Percentiles rank a stretch among this genome's conserved stretches.
These are phyloP conservation scores for Petrolisthes cinctipes DNA, from an alignment of 2,888 invertebrate genomes.

Conservation along the genomic window DNA sequence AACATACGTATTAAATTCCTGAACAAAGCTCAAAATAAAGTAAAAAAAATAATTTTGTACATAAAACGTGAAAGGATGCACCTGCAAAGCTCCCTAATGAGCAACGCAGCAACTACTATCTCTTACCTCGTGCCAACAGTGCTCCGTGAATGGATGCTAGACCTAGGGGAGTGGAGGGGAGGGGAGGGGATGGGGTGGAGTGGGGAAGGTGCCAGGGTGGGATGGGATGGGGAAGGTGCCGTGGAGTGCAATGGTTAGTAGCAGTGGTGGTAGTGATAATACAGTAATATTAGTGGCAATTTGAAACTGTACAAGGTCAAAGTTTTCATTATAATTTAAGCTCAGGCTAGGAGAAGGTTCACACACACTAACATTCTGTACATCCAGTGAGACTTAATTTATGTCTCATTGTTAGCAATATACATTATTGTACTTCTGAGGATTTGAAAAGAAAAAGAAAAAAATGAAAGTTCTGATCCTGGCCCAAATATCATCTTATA, in stretches of 20 bases:
- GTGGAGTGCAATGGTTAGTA: conserved; percentile 7
- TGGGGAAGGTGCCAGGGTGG: not conserved
- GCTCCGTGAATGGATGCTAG: conserved; percentile 65
- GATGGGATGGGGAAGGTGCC: not conserved
- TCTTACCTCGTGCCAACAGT: conserved; percentile 66
- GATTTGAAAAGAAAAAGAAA: too few species aligned
- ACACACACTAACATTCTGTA: too few species aligned
- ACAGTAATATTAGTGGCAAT: not conserved
- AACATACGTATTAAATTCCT: too few species aligned
- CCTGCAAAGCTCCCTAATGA: too few species aligned
- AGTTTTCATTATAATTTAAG: not conserved
- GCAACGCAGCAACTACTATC: not conserved
- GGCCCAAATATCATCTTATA: too few species aligned
- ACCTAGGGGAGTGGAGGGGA: conserved; percentile 49
- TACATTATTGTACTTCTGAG: too few species aligned
- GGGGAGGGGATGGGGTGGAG: conserved; percentile 46
- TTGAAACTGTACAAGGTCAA: conserved; percentile 12
- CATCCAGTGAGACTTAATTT: too few species aligned
- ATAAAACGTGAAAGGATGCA: too few species aligned
- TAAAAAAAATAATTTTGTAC: too few species aligned
- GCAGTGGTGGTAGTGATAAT: not conserved
- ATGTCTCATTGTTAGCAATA: too few species aligned
- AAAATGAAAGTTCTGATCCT: too few species aligned
- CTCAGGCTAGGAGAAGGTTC: not conserved
- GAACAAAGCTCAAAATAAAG: too few species aligned